phyloP scores from a whole-genome alignment of 2,888 invertebrate species.

The Branchellion lobata region DNA sequence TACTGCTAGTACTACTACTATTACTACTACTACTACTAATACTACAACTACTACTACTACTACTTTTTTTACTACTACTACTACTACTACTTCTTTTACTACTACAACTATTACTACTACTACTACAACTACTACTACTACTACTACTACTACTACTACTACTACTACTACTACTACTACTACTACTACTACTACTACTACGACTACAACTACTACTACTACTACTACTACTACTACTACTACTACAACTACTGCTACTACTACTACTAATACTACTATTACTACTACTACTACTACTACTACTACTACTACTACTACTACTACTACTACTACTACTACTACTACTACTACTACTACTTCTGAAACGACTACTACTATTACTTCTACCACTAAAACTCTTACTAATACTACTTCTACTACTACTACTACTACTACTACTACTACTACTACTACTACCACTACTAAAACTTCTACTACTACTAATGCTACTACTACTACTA shows the following conservation, averaged over 20 bases:
- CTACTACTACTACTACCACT: background rate
- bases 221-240: background rate
- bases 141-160: background rate
- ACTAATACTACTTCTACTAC: background rate
- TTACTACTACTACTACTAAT: background rate
- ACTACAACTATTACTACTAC: background rate
- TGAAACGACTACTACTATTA: background rate
- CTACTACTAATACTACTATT: background rate
- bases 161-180: background rate
- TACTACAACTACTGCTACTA: background rate
- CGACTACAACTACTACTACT: background rate
- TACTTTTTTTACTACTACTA: background rate
- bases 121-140: background rate
- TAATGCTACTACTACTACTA: background rate
- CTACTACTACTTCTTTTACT: background rate
- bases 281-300: background rate
- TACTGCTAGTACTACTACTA: background rate
- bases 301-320: background rate
- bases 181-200: background rate
- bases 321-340: background rate
- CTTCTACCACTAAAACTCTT: background rate
- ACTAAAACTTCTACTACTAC: background rate
- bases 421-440: background rate
- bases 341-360: background rate
- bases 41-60: background rate